Evolutionary conservation across 2,113 vertebrate species (phyloP), one percentile per base, ranked within the genome.

Genomic region (Elaphurus davidianus): DNA sequence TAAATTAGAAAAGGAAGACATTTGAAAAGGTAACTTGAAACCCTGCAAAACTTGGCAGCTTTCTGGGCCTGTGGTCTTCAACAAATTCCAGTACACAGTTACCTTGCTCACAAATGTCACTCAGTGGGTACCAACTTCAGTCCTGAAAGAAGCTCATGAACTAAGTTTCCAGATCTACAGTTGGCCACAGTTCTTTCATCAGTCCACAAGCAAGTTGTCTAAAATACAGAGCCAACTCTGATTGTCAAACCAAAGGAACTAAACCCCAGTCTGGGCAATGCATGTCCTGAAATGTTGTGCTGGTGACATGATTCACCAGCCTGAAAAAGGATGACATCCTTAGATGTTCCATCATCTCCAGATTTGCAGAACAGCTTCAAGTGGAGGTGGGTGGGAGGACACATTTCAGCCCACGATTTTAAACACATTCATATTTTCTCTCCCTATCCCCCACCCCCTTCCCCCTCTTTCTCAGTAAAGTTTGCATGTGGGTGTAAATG

Each of bases 301-400:
- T 93, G 97, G 94, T 78, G 45, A 97, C 96, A 36, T 96, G 94
- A 98, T 97, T 98, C 98, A 97, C 91, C 64, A 59, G 96, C 96
- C 79, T 93, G 92, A 95, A 97, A 98, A 98, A 97, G 6, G 62
- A 81, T 96, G 97, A 85, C 87, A 97, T 95, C 93, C 98, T 98
- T 59, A 90, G 87, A 97, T 84, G 92, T 74, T 90, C 9, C 86
- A 11, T 14, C 90, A 96, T 96, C 94, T 85, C 89, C 50, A 96
- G 91, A 84, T 97, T 89, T 97, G 97, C 92, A 76, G 98, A 94
- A 78, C 28, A 93, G 52, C 83, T 33, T 95, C 96, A 93, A 47
- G 52, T 57, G 47, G 76, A 45, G 27, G 36, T 36, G 76, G 36
- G 86, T 78, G 76, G 97, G 82, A 97, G 94, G 96, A 93, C 92